Percentiles rank a stretch among this genome's conserved stretches.
These are phyloP conservation scores for Candoia aspera DNA, from an alignment of 2,113 vertebrate species.

Conservation along the genomic window DNA sequence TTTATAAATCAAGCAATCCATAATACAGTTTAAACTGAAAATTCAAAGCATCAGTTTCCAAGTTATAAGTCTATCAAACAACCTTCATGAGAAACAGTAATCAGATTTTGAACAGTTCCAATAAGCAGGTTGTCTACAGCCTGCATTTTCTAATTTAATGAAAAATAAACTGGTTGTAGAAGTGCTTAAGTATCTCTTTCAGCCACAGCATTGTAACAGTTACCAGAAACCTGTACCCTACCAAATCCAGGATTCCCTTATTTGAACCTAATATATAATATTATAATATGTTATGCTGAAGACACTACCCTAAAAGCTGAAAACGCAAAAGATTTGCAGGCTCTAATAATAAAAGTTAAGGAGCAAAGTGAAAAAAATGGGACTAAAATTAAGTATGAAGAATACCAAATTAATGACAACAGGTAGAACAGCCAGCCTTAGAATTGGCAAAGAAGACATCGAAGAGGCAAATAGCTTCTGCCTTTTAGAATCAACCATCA, in stretches of 20 bases:
- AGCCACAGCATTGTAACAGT: neutral
- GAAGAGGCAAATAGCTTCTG: neutral
- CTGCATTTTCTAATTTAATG: neutral
- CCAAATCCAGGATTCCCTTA: neutral
- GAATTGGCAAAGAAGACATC: neutral
- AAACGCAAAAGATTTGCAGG: neutral
- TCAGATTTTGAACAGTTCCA: neutral
- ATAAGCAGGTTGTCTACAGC: neutral
- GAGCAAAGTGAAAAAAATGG: neutral
- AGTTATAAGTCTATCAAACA: neutral
- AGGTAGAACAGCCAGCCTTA: neutral
- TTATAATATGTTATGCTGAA: neutral
- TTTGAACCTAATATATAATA: neutral
- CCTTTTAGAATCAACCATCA: neutral
- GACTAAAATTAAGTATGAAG: neutral
- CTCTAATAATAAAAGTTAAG: neutral
- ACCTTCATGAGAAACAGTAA: neutral
- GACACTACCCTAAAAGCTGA: neutral
- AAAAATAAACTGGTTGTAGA: neutral
- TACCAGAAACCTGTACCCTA: neutral
- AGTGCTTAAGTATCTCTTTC: neutral
- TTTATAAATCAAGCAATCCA: neutral
- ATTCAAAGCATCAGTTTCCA: neutral
- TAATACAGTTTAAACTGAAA: neutral
- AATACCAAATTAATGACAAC: neutral